phyloP scores from a whole-genome alignment of 2,888 invertebrate genomes.

The Drosophila eohydei region DNA sequence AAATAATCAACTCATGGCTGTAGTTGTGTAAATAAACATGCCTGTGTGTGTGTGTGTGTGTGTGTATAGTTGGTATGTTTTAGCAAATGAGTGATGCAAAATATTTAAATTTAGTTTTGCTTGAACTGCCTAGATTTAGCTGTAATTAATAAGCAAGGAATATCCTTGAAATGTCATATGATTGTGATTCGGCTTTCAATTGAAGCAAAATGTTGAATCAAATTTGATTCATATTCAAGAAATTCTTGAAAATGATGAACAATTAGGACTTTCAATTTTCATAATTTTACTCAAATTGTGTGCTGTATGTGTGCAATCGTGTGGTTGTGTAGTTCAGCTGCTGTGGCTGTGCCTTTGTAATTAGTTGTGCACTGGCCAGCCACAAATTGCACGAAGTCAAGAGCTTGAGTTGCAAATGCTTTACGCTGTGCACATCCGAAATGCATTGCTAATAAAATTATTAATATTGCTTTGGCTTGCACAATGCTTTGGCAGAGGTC shows the following conservation, averaged over 20 bases:
- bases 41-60: neutral
- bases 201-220: neutral
- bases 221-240: neutral
- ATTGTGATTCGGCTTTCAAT: neutral
- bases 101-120: slow-evolving; percentile 10
- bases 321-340: slow-evolving; percentile 9
- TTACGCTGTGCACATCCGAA: slow-evolving; percentile 13
- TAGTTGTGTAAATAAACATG: slow-evolving; percentile 1
- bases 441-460: slow-evolving; percentile 33
- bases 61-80: neutral
- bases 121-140: neutral
- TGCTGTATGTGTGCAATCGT: slow-evolving; percentile 1
- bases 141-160: no score
- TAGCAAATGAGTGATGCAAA: neutral
- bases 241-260: neutral
- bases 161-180: neutral
- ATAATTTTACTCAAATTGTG: slow-evolving; percentile 37
- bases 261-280: neutral
- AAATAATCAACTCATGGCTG: slow-evolving; percentile 43
- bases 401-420: slow-evolving; percentile 45
- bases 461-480: slow-evolving; percentile 28
- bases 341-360: slow-evolving; percentile 31
- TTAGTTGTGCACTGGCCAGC: slow-evolving; percentile 8
- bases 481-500: slow-evolving; percentile 14
- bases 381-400: slow-evolving; percentile 50